These are phyloP conservation scores for Rhinogobio ventralis DNA, from an alignment of 2,797 vertebrate species.

Conservation along the genomic window DNA sequence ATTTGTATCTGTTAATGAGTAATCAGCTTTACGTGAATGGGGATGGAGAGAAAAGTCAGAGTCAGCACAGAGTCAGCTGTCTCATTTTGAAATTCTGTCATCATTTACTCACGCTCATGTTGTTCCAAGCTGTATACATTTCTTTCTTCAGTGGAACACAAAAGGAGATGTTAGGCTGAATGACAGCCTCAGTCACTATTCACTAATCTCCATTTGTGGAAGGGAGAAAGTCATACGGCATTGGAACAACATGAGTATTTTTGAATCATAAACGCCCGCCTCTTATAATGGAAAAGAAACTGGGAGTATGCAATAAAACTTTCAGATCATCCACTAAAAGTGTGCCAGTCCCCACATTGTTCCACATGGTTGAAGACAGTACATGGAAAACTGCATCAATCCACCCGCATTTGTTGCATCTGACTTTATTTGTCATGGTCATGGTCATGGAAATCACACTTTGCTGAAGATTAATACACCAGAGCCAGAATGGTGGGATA, in stretches of 20 bases:
- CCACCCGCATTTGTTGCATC: slow-evolving; percentile 59
- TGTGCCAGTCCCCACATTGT: slow-evolving; percentile 63
- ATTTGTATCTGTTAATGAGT: slow-evolving; percentile 1
- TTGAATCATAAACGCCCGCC: slow-evolving; percentile 31
- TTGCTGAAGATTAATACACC: slow-evolving; percentile 65
- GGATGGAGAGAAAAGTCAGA: neutral
- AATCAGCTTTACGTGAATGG: neutral
- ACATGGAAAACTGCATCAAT: slow-evolving; percentile 73
- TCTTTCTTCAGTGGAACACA: neutral
- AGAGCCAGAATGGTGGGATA: slow-evolving; percentile 46
- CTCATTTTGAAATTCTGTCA: neutral
- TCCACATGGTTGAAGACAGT: slow-evolving; percentile 66
- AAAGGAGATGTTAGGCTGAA: slow-evolving; percentile 1
- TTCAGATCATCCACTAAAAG: slow-evolving; percentile 62
- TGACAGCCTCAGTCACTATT: slow-evolving; percentile 13
- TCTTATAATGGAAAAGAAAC: slow-evolving; percentile 55
- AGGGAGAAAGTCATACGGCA: slow-evolving; percentile 1
- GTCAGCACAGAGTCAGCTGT: neutral
- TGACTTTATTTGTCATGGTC: slow-evolving; percentile 73
- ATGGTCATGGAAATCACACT: slow-evolving; percentile 72
- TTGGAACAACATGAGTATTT: slow-evolving; percentile 22
- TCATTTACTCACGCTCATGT: neutral
- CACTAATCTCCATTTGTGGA: slow-evolving; percentile 28
- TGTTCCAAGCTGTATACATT: neutral
- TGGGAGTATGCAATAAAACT: slow-evolving; percentile 54